These are phyloP conservation scores for Nyctibius bracteatus DNA, from an alignment of 2,113 vertebrate genomes.

Conservation along the genomic window DNA sequence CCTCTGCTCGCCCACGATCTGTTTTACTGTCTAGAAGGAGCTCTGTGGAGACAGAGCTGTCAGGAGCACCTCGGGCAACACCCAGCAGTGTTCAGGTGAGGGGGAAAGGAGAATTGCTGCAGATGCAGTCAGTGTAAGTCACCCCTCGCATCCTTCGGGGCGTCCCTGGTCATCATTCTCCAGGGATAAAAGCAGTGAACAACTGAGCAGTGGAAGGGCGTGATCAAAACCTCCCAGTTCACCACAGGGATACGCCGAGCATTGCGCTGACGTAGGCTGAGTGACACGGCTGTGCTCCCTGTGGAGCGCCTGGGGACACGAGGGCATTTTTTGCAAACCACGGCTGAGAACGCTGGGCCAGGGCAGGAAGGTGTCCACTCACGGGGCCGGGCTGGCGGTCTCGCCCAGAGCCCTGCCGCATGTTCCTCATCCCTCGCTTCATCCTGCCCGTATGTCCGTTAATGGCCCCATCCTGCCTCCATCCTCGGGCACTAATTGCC, in stretches of 20 bases:
- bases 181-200: background rate
- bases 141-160: background rate
- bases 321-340: background rate
- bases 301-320: background rate
- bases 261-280: background rate
- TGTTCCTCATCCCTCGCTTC: background rate
- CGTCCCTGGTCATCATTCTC: background rate
- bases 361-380: background rate
- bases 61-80: background rate
- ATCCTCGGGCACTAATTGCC: conserved; percentile 42
- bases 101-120: background rate
- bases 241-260: background rate
- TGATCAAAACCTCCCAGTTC: background rate
- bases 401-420: accelerated
- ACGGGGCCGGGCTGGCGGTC: background rate
- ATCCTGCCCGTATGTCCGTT: conserved; percentile 11
- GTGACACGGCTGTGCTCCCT: background rate
- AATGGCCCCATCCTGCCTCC: conserved; percentile 35
- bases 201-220: background rate
- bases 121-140: background rate
- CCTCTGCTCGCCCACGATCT: background rate
- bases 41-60: background rate
- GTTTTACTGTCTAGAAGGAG: background rate
- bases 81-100: background rate
- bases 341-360: background rate